Evolutionary conservation across 64 coral and sea anemone genomes (phyloP), one percentile per base, ranked within the genome.

Genomic region (Astreopora myriophthalma): DNA sequence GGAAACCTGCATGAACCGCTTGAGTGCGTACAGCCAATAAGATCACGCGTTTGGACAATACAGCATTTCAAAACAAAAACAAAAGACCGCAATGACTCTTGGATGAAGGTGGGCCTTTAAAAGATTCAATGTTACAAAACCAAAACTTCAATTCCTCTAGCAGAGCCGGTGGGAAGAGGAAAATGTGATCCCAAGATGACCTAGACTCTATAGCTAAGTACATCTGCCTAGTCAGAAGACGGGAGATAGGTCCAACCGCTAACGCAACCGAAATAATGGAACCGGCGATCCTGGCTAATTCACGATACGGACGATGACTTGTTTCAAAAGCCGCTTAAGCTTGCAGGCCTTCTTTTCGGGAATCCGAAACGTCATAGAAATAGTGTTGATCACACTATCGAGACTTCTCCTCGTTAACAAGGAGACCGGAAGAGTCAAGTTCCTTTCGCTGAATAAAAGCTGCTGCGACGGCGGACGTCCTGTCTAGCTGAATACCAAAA

Each of bases 181-280:
- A 29, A 0, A 40, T 23, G 48, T 25, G 28, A n/a, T 93, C 52
- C 71, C 82, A 93, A 0, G 33, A 19, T 46, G 72, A 86, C 22
- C 33, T 75, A 37, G 91, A 74, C 34, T 93, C 82, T 7, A 93
- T 92, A 9, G 79, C 74, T 8, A 73, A 75, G 49, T 85, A 73
- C 90, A 92, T 92, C 42, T 92, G 69, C 12, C 90, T 34, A 20
- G 90, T 92, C 2, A 92, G 62, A 7, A 92, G 57, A 44, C 90
- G 81, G 1, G 80, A 23, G 48, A 92, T 76, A 2, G 57, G 80
- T 10, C 90, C 74, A 8, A 94, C 85, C 17, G 73, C 84, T 3
- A 93, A 51, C 1, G 84, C 35, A 11, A 68, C 39, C 20, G 73
- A 93, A 35, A 72, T 93, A 93, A n/a, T 63, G 8, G 51, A 57